Evolutionary conservation across 2,113 vertebrate species (phyloP).

Genomic region (Typhlomys cinereus): DNA sequence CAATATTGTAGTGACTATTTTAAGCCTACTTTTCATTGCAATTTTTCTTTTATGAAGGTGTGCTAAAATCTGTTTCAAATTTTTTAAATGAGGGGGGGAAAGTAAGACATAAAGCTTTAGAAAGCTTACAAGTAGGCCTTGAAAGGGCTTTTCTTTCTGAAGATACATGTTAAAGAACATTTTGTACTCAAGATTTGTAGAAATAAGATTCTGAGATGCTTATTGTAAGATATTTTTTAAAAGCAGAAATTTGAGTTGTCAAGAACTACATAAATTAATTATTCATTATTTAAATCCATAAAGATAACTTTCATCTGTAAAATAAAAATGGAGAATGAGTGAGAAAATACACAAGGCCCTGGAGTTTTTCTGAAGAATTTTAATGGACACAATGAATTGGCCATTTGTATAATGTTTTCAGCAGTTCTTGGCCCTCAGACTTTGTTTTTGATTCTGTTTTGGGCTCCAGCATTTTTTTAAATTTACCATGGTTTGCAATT

Average conservation of each 20-base stretch:
- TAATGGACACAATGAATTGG: neutral
- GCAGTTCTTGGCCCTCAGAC: neutral
- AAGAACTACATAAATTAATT: neutral
- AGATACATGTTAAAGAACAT: neutral
- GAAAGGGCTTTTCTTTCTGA: neutral
- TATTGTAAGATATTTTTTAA: neutral
- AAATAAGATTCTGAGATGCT: neutral
- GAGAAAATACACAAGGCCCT: accelerated
- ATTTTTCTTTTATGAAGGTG: neutral
- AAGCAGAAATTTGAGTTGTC: neutral
- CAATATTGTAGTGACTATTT: neutral
- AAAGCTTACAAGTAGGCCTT: neutral
- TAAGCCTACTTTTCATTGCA: neutral
- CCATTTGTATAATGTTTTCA: neutral
- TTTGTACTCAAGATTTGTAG: constrained; percentile 8
- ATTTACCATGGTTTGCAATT: neutral
- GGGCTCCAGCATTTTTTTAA: neutral
- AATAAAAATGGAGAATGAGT: neutral
- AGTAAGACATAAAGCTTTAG: neutral
- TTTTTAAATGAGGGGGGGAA: neutral
- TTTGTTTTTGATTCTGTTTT: neutral
- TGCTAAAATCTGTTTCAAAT: neutral
- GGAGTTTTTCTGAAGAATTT: neutral
- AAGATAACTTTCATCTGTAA: neutral
- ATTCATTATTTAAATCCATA: neutral